These are phyloP conservation scores for Bhutanitis thaidina DNA, from an alignment of 2,888 invertebrate species.

Conservation along the genomic window DNA sequence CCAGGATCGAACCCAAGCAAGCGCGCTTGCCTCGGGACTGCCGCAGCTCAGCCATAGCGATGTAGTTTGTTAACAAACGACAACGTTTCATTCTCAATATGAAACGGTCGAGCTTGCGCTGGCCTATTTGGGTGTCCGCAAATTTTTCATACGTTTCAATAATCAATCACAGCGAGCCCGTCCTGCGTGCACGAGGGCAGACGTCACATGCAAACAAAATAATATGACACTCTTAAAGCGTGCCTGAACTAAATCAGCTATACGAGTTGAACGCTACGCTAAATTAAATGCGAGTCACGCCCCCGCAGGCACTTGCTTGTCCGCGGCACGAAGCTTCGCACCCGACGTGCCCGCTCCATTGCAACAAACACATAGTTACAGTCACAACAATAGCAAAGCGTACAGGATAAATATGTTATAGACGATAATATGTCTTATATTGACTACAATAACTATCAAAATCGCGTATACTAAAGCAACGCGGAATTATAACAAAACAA, in stretches of 20 bases:
- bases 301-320: background rate
- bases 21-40: too few species aligned
- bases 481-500: background rate
- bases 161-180: too few species aligned
- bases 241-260: conserved; percentile 36
- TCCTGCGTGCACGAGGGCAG: background rate
- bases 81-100: too few species aligned
- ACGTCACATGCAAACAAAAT: conserved; percentile 31
- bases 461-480: background rate
- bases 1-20: too few species aligned
- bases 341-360: background rate
- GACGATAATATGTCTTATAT: background rate
- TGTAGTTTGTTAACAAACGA: too few species aligned
- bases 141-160: too few species aligned
- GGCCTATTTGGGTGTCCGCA: too few species aligned
- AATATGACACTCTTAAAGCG: conserved; percentile 62
- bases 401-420: background rate
- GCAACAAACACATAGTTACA: background rate
- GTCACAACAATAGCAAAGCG: conserved; percentile 6
- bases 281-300: conserved; percentile 29
- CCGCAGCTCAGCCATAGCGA: too few species aligned
- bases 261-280: conserved; percentile 19
- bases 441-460: background rate
- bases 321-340: background rate
- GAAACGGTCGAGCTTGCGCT: too few species aligned